Percentiles rank a stretch among this genome's conserved stretches.
Conservation (phyloP, 2,888 invertebrate species). For the Neelides folsomi region DNA sequence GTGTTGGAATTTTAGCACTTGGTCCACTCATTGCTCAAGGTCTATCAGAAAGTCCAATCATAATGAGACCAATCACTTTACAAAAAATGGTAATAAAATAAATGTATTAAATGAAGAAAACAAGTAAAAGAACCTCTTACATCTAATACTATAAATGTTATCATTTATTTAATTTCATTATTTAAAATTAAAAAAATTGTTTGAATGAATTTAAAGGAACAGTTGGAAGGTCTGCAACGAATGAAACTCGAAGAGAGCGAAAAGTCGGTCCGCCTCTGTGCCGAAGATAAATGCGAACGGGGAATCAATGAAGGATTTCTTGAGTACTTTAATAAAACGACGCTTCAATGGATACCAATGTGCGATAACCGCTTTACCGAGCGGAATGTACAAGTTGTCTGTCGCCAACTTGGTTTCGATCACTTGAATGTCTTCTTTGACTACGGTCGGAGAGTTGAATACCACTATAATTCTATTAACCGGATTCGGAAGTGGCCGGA, state of each 20-base stretch:
- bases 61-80: slow-evolving; percentile 51
- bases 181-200: not conserved
- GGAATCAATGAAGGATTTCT: slow-evolving; percentile 67
- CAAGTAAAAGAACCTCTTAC: not conserved
- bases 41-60: slow-evolving; percentile 55
- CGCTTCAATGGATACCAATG: slow-evolving; percentile 90
- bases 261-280: slow-evolving; percentile 55
- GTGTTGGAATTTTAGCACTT: slow-evolving; percentile 86
- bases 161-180: not conserved
- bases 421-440: slow-evolving; percentile 78
- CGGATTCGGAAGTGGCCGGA: slow-evolving; percentile 91
- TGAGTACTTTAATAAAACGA: slow-evolving; percentile 88
- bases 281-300: slow-evolving; percentile 53
- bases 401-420: slow-evolving; percentile 79
- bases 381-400: slow-evolving; percentile 91
- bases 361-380: slow-evolving; percentile 93
- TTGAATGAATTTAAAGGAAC: slow-evolving; percentile 4
- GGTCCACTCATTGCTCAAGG: slow-evolving; percentile 80
- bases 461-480: slow-evolving; percentile 72
- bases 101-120: not conserved
- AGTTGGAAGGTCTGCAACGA: slow-evolving; percentile 8
- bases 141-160: not conserved
- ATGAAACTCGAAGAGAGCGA: slow-evolving; percentile 13
- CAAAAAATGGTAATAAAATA: slow-evolving; percentile 21
- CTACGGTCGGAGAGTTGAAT: slow-evolving; percentile 70